phyloP scores from a whole-genome alignment of 2,113 vertebrate genomes.

The Sarotherodon lohbergeri region DNA sequence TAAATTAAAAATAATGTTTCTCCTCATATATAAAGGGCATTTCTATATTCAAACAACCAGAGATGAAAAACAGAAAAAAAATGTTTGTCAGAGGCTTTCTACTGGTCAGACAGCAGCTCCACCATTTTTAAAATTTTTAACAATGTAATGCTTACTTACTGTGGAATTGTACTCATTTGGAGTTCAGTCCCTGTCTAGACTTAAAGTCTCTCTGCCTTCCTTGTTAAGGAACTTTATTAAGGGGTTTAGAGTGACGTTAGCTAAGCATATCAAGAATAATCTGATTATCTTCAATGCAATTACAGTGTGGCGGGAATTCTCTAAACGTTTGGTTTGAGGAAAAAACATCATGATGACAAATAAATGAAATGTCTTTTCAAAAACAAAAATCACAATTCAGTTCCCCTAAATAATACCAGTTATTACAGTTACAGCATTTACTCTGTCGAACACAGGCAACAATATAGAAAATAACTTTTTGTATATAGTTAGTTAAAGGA shows the following conservation, averaged over 20 bases:
- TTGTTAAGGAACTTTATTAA: neutral
- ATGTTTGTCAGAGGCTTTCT: accelerated
- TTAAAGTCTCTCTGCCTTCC: neutral
- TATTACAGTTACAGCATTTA: neutral
- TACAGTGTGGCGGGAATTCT: neutral
- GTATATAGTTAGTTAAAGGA: neutral
- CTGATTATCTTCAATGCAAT: neutral
- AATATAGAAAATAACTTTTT: neutral
- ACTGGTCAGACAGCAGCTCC: neutral
- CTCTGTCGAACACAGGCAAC: neutral
- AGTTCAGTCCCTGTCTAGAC: neutral
- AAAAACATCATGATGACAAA: neutral
- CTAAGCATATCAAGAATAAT: neutral
- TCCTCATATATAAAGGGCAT: neutral
- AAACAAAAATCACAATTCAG: neutral
- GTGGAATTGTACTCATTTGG: neutral
- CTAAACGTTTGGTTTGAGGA: neutral
- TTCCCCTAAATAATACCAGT: neutral
- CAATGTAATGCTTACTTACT: neutral
- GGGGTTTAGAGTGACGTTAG: neutral
- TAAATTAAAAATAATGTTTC: neutral
- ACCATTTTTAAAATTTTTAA: neutral
- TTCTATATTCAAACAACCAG: neutral
- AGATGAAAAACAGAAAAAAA: neutral
- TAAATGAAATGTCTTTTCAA: neutral